These are phyloP conservation scores for Calycopis cecrops DNA, from an alignment of 1,140 invertebrate genomes.

Conservation along the genomic window DNA sequence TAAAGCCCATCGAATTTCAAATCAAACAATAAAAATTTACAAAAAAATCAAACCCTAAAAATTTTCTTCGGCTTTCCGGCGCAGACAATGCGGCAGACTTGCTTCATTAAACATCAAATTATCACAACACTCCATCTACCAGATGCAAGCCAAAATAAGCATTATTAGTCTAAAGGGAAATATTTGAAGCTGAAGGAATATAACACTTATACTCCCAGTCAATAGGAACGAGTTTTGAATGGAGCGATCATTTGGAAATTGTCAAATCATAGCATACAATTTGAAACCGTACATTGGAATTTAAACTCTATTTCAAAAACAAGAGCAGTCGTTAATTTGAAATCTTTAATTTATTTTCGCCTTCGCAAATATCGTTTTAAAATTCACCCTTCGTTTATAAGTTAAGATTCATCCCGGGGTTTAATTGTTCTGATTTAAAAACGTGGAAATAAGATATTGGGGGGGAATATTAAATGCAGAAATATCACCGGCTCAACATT, in stretches of 20 bases:
- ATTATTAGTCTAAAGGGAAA: slow-evolving; percentile 37
- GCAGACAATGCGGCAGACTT: slow-evolving; percentile 44
- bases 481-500: neutral
- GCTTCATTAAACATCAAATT: slow-evolving; percentile 71
- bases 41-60: slow-evolving; percentile 44
- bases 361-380: slow-evolving; percentile 41
- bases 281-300: slow-evolving; percentile 23
- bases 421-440: slow-evolving; percentile 70
- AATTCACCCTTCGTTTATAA: slow-evolving; percentile 49
- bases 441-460: slow-evolving; percentile 45
- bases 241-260: slow-evolving; percentile 39
- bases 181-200: slow-evolving; percentile 23
- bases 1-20: slow-evolving; percentile 13
- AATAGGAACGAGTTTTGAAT: slow-evolving; percentile 42
- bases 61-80: slow-evolving; percentile 63
- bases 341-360: slow-evolving; percentile 35
- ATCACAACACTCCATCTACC: slow-evolving; percentile 53
- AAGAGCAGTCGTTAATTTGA: slow-evolving; percentile 11
- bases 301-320: slow-evolving; percentile 23
- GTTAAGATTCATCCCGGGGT: slow-evolving; percentile 46
- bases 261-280: slow-evolving; percentile 57
- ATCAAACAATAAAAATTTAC: slow-evolving; percentile 64
- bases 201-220: slow-evolving; percentile 22
- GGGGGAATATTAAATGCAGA: slow-evolving; percentile 44
- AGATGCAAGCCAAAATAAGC: slow-evolving; percentile 53